Base-by-base conservation (phyloP, 2,113 vertebrate species). In the Pica pica region DNA sequence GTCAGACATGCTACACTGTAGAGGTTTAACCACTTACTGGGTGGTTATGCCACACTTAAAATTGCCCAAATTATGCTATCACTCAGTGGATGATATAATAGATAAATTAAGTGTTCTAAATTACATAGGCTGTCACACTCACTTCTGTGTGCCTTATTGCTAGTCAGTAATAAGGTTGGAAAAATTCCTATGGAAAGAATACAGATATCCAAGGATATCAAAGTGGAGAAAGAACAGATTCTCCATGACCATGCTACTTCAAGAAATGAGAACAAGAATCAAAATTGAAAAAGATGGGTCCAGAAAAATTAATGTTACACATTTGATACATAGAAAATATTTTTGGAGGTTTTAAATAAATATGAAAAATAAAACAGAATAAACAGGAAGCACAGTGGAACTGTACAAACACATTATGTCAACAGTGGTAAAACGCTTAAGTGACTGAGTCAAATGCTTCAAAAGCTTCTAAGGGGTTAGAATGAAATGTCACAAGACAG, bases 71-170 rank as follows among this genome's bases (percentile, higher is more conserved):
- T 92, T 92, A 90, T 83, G 59, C 86, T 92, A 86, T 89, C 86
- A 95, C 28, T 92, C 80, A 73, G 28, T 60, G 50, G 31, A 83
- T 80, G 59, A 89, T 80, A 90, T 86, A 88, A 92, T 73, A 95
- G 86, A 90, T 74, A 94, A 91, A 95, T 73, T 78, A 93, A 89
- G 85, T 89, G 64, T 78, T 93, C 55, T 61, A 87, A 95, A 95
- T 89, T 78, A 84, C 65, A 87, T 39, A 91, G 73, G 50, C 60
- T 89, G 64, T 84, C 93, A 91, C 1, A 18, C 16, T 83, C 44
- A 65, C 27, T 89, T 78, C 60, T 74, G 21, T 39, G 26, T 82
- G 52, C 60, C 87, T 91, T 67, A 55, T 21, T 81, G 46, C 46
- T 77, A 91, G 42, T 74, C 73, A 95, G 39, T 57, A 80, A 94